Conservation (phyloP, 2,888 invertebrate species). For the Sisyra nigra region DNA sequence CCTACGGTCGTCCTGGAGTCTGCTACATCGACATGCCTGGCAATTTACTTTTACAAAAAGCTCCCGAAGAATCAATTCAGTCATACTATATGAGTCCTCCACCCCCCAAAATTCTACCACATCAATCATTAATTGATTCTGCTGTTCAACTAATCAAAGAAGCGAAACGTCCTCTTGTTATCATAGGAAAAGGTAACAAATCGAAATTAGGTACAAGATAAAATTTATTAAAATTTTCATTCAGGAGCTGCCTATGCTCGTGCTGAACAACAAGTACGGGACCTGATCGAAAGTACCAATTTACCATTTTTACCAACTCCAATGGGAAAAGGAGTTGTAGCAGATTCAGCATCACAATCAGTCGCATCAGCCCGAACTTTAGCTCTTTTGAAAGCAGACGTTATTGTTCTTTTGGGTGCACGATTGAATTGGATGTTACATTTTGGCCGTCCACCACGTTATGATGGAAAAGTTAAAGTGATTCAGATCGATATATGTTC, state of each 20-base stretch:
- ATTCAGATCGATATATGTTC: constrained; percentile 82
- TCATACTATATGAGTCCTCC: constrained; percentile 36
- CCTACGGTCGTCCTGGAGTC: constrained; percentile 80
- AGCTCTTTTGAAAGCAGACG: constrained; percentile 78
- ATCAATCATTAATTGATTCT: constrained; percentile 45
- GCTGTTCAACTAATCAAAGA: constrained; percentile 50
- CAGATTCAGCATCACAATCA: constrained; percentile 50
- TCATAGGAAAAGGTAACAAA: constrained; percentile 66
- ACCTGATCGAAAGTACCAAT: constrained; percentile 52
- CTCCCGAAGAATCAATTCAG: constrained; percentile 22
- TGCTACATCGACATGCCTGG: constrained; percentile 86
- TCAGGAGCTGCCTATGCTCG: constrained; percentile 65
- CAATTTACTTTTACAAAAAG: constrained; percentile 47
- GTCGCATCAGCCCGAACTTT: constrained; percentile 76
- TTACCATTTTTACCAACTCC: constrained; percentile 89
- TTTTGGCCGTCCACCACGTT: constrained; percentile 82
- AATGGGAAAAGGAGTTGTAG: constrained; percentile 80
- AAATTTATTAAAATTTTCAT: constrained; percentile 11
- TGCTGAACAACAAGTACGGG: constrained; percentile 54
- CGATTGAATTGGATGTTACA: constrained; percentile 96
- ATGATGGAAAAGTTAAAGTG: constrained; percentile 64
- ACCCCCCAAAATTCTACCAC: constrained; percentile 52
- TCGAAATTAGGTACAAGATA: neutral
- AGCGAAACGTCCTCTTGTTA: constrained; percentile 72
- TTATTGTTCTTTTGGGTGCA: constrained; percentile 76